phyloP scores from a whole-genome alignment of 2,888 invertebrate genomes.

The Andrena bicolor region DNA sequence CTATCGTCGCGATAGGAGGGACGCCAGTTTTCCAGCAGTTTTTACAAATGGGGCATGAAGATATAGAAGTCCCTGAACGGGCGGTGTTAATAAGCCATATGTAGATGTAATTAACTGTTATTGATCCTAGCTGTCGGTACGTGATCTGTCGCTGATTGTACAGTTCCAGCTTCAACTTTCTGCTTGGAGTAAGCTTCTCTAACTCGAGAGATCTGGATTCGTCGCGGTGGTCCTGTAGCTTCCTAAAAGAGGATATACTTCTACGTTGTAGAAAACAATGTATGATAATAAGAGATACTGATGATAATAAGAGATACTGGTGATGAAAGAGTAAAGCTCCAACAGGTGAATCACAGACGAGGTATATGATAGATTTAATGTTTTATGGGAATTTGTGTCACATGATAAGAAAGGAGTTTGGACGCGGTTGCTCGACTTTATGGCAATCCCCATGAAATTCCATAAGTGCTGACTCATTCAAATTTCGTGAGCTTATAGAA shows the following conservation, averaged over 20 bases:
- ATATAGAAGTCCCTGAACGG: too few species aligned
- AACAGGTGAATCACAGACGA: too few species aligned
- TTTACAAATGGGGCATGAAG: not conserved
- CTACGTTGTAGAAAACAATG: not conserved
- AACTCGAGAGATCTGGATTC: constrained; percentile 1
- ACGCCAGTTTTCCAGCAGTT: not conserved
- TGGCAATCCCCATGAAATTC: too few species aligned
- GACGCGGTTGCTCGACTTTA: too few species aligned
- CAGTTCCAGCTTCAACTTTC: not conserved
- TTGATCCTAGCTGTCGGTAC: not conserved
- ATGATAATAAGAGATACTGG: not conserved
- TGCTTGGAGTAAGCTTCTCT: not conserved
- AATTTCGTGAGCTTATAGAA: too few species aligned
- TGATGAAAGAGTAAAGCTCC: constrained; percentile 13
- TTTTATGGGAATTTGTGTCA: too few species aligned
- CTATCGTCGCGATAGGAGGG: not conserved
- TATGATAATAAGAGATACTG: constrained; percentile 7
- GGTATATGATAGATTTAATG: too few species aligned
- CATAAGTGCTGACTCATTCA: too few species aligned
- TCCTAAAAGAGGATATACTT: not conserved
- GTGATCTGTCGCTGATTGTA: not conserved
- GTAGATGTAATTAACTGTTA: constrained; percentile 7
- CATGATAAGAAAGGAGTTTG: too few species aligned
- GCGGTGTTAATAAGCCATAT: not conserved
- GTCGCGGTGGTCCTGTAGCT: not conserved